Evolutionary conservation across 2,888 invertebrate genomes (phyloP), one percentile per base, ranked within the genome.

Genomic region (Elegia similella): DNA sequence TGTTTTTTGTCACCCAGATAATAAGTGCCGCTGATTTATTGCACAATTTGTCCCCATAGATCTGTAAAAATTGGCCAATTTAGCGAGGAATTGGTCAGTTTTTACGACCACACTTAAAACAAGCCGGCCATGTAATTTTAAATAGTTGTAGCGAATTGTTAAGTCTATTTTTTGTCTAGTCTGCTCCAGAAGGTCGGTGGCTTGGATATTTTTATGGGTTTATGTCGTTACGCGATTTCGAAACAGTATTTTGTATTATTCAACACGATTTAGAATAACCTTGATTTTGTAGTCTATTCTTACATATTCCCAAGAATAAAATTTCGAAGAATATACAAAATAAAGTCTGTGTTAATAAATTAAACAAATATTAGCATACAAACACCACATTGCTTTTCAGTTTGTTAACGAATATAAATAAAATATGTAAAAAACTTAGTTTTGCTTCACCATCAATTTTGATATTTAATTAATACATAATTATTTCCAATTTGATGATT

Each of bases 41-140:
- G 66, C 75, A 68, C 66, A 75, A 77, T 76, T 67, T 77, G 79
- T 81, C 81, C 78, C 80, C 76, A 16, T 68, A 68, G 66, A 69
- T 62, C 64, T 64, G 72, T 70, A 82, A 86, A 83, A 86, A 88
- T 85, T 87, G 87, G 67, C 64, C 83, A 83, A 83, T 84, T 86
- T 78, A 58, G 63, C 65, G 61, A 62, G 67, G 79, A 81, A 84
- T 82, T 84, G 76, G 64, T 69, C 76, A 78, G 79, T 81, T 82
- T 78, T 68, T 67, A 66, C 61, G 64, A 61, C 61, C 60, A 55
- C 59, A 64, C 69, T 60, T 66, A 66, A 71, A 78, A 76, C 74
- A 65, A 74, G 72, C 74, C 63, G 64, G 70, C 66, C 71, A 70
- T 80, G 76, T 80, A 77, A 82, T 82, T 76, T 79, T 75, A 80